Evolutionary conservation across 2,888 invertebrate genomes (phyloP), one percentile per base, ranked within the genome.

Genomic region (Melitaea athalia): DNA sequence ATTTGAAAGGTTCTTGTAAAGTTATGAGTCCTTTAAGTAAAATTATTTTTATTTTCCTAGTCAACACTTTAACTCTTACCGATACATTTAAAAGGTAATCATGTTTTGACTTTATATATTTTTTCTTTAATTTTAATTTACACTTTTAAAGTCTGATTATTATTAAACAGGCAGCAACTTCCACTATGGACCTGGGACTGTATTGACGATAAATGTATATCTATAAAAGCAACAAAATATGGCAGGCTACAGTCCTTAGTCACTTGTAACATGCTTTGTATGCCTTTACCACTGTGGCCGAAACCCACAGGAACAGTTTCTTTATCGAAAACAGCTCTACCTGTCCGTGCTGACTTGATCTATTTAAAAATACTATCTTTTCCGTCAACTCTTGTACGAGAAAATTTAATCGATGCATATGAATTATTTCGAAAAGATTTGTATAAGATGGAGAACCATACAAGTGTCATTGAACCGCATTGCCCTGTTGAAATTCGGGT

Each of bases 161-260:
- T 55, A 7, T 7, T 33, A 14, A 33, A 71, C 80, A 93, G 93
- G 71, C 80, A 72, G 65, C 53, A 84, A 77, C 72, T 78, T 49
- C 93, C 93, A 12, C 93, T 95, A 59, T 97, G 96, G 96, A 95
- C 95, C n/a, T 96, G 96, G 95, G 93, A 94, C 65, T 97, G 96
- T 82, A 92, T 94, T 63, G 87, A 90, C 53, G 94, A 94, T 74
- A 94, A 94, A 77, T 96, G 96, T 89, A 94, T 95, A 69, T 94
- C 95, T 14, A 71, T 79, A 55, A 83, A 83, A 75, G 80, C 83
- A 68, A 75, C 78, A 3, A 77, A 84, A 49, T 79, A 80, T 33
- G 76, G 70, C 75, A 85, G 78, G 78, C 91, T 90, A 75, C 95
- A 91, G 72, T 95, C 95, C 12, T 87, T 96, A 74, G 92, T 94